Evolutionary conservation across 2,888 invertebrate genomes (phyloP).

Genomic region (Aethes cnicana): DNA sequence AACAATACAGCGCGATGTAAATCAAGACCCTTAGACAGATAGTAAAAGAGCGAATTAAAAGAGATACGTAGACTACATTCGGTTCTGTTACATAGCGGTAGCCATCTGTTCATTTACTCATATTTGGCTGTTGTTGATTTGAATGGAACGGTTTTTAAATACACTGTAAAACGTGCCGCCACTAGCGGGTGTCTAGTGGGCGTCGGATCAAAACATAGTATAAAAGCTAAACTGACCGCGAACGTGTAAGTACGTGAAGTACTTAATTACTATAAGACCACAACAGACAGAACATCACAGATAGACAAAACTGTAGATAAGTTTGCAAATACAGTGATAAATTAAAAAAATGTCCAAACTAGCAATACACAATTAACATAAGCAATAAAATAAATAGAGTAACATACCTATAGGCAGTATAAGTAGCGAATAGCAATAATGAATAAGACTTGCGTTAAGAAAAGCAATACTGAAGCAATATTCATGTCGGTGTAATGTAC

Average conservation of each 20-base stretch:
- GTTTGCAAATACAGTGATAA: conserved; percentile 53
- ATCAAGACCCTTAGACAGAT: no score
- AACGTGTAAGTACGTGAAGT: conserved; percentile 3
- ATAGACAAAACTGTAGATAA: conserved; percentile 32
- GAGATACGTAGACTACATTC: no score
- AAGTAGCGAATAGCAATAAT: conserved; percentile 42
- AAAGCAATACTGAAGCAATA: conserved; percentile 65
- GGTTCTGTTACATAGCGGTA: no score
- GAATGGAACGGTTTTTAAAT: no score
- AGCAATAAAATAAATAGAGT: conserved; percentile 46
- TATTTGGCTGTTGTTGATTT: neutral
- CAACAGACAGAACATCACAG: conserved; percentile 21
- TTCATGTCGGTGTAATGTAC: conserved; percentile 49
- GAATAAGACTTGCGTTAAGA: conserved; percentile 36
- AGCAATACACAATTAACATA: conserved; percentile 50
- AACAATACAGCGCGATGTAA: no score
- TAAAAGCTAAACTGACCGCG: no score
- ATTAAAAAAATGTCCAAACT: conserved; percentile 62
- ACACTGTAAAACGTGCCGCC: no score
- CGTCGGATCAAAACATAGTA: no score
- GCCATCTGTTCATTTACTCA: neutral
- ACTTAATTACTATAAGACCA: conserved; percentile 19
- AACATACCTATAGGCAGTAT: conserved; percentile 31
- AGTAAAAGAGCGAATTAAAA: no score
- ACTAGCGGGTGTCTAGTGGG: no score